Percentiles rank a stretch among this genome's conserved stretches.
These are phyloP conservation scores for Dendrolimus houi DNA, from an alignment of 2,888 invertebrate genomes.

Conservation along the genomic window DNA sequence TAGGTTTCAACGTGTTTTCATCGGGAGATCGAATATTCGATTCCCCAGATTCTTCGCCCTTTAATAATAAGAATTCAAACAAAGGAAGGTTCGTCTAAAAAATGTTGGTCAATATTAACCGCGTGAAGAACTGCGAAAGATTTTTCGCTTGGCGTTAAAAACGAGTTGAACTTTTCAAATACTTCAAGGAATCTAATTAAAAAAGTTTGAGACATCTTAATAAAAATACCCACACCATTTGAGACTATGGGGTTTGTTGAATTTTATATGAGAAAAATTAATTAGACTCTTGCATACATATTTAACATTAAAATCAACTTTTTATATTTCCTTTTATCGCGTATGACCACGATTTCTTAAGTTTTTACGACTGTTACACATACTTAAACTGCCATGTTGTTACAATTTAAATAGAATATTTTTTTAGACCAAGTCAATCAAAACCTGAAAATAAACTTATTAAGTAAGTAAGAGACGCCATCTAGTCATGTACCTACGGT, in stretches of 20 bases:
- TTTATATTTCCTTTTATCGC: no score
- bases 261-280: constrained; percentile 44
- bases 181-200: constrained; percentile 54
- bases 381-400: no score
- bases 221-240: constrained; percentile 48
- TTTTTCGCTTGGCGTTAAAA: constrained; percentile 34
- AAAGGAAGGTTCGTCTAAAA: constrained; percentile 5
- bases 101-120: constrained; percentile 23
- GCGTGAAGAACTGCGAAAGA: constrained; percentile 30
- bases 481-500: no score
- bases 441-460: no score
- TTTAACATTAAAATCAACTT: no score
- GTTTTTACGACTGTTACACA: no score
- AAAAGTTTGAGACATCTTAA: constrained; percentile 49
- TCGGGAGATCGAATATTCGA: not conserved
- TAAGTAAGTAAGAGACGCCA: no score
- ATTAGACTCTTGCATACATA: constrained; percentile 10
- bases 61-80: not conserved
- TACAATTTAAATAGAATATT: no score
- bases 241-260: constrained; percentile 37
- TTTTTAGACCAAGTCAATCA: no score
- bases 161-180: constrained; percentile 44
- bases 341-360: no score
- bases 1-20: no score
- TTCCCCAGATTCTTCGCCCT: not conserved